Evolutionary conservation across 1,140 invertebrate genomes (phyloP).

Genomic region (Drosophila guanche): DNA sequence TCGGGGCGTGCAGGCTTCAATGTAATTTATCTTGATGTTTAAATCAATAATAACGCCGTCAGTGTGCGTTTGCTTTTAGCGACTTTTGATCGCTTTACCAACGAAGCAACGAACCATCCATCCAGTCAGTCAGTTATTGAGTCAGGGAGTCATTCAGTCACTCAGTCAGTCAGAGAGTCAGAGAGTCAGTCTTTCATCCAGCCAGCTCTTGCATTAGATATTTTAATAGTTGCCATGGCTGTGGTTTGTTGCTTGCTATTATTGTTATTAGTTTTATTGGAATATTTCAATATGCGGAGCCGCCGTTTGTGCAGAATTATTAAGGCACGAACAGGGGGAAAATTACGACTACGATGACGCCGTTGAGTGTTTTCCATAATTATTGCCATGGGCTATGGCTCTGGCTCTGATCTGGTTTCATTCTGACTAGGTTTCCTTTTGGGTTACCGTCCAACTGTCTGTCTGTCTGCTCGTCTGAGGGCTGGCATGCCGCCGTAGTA

Average conservation of each 20-base stretch:
- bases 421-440: constrained; percentile 35
- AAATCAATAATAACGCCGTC: constrained; percentile 83
- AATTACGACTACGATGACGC: constrained; percentile 55
- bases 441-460: constrained; percentile 1
- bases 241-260: constrained; percentile 40
- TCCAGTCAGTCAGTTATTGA: constrained; percentile 11
- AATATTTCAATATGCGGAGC: constrained; percentile 67
- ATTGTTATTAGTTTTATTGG: constrained; percentile 61
- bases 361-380: constrained; percentile 69
- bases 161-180: constrained; percentile 34
- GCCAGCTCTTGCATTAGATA: constrained; percentile 42
- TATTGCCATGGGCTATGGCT: constrained; percentile 67
- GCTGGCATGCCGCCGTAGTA: constrained; percentile 51
- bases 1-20: constrained; percentile 37
- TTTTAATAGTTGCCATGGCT: constrained; percentile 50
- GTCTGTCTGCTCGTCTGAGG: constrained; percentile 29
- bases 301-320: constrained; percentile 71
- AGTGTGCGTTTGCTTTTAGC: constrained; percentile 69
- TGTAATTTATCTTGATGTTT: constrained; percentile 83
- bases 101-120: constrained; percentile 5
- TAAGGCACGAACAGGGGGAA: constrained; percentile 64
- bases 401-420: constrained; percentile 67
- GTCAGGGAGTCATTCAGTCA: constrained; percentile 27
- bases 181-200: constrained; percentile 36
- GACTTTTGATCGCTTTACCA: constrained; percentile 60